Conservation (phyloP, 35 echinoderm and acorn worm genomes). For the Apostichopus japonicus region DNA sequence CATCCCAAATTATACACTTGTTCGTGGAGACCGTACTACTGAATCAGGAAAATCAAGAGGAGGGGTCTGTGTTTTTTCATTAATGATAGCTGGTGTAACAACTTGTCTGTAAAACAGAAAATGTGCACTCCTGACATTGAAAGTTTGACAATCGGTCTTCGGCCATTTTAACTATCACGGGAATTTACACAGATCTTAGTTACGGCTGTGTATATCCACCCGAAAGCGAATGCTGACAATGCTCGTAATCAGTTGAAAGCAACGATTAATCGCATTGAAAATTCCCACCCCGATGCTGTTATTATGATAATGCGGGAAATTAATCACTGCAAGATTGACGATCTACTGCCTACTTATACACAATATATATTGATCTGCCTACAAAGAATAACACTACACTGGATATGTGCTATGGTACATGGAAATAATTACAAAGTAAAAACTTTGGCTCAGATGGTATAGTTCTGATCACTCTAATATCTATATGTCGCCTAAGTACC, state of each 20-base stretch:
- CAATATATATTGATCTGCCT: not conserved
- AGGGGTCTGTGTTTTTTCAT: too few relatives aligned
- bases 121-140: too few relatives aligned
- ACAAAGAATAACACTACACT: too few relatives aligned
- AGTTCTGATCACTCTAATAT: too few relatives aligned
- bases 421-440: too few relatives aligned
- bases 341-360: not conserved
- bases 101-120: too few relatives aligned
- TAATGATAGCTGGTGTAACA: constrained; percentile 8
- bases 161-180: too few relatives aligned
- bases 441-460: too few relatives aligned
- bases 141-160: constrained; percentile 31
- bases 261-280: constrained; percentile 29
- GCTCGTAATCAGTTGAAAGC: constrained; percentile 11
- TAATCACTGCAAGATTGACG: constrained; percentile 22
- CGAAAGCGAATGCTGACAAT: constrained; percentile 34
- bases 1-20: not conserved
- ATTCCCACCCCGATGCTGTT: constrained; percentile 9
- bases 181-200: constrained; percentile 54
- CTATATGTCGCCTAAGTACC: too few relatives aligned
- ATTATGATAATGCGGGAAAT: constrained; percentile 16
- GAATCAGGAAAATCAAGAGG: too few relatives aligned
- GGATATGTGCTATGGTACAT: too few relatives aligned
- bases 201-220: constrained; percentile 49
- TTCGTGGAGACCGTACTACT: constrained; percentile 26